Conservation (phyloP, 2,113 vertebrate species). For the Cyprinodon brontotheroides region DNA sequence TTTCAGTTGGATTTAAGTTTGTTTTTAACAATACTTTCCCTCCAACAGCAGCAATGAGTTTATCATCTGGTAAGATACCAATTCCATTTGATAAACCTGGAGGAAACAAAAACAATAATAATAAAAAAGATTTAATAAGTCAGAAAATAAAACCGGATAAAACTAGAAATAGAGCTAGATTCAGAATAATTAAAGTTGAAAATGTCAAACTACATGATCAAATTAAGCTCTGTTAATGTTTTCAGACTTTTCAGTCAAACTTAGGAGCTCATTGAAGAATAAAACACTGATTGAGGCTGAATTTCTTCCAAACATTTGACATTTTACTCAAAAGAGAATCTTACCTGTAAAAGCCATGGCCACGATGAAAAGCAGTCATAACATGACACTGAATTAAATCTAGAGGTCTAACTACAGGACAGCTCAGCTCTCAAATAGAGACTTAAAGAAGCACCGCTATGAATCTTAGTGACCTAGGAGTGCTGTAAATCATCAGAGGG, state of each 20-base stretch:
- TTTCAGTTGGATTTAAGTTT: slow-evolving; percentile 4
- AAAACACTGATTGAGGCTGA: background rate
- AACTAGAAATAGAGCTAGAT: too few relatives aligned
- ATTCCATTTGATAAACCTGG: slow-evolving; percentile 46
- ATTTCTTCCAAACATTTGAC: background rate
- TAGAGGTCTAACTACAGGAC: background rate
- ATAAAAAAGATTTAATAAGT: too few relatives aligned
- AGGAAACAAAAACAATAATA: background rate
- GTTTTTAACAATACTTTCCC: slow-evolving; percentile 30
- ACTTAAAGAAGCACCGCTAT: background rate
- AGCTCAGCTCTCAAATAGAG: background rate
- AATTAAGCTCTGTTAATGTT: too few relatives aligned
- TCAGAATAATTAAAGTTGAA: too few relatives aligned
- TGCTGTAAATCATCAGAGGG: too few relatives aligned
- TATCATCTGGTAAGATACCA: slow-evolving; percentile 34
- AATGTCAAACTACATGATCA: too few relatives aligned
- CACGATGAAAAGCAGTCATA: background rate
- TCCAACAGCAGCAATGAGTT: slow-evolving; percentile 27
- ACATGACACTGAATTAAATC: background rate
- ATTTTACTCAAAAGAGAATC: background rate
- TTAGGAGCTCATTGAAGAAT: background rate
- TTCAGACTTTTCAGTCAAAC: background rate
- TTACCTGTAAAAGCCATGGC: slow-evolving; percentile 1
- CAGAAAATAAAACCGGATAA: too few relatives aligned
- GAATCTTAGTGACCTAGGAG: background rate